Conservation (phyloP, 2,113 vertebrate genomes). For the Gobiocypris rarus region DNA sequence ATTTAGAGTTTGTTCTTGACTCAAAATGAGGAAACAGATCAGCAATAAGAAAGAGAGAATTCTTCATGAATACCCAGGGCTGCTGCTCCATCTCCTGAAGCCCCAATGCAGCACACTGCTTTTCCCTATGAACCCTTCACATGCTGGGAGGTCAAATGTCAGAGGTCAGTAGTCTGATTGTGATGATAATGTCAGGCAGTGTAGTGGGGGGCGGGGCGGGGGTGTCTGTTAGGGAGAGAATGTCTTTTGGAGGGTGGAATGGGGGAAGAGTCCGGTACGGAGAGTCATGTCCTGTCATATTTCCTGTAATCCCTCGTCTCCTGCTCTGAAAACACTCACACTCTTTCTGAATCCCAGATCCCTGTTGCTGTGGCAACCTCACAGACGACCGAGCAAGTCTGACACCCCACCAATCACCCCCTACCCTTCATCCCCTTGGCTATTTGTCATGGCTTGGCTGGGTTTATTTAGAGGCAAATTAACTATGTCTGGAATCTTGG, state of each 20-base stretch:
- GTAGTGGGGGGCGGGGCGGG: slow-evolving; percentile 50
- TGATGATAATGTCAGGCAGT: slow-evolving; percentile 82
- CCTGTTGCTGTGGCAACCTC: slow-evolving; percentile 73
- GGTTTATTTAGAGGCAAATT: slow-evolving; percentile 83
- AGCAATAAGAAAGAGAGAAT: slow-evolving; percentile 36
- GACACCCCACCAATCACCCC: slow-evolving; percentile 73
- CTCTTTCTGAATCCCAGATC: slow-evolving; percentile 68
- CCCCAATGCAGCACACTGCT: slow-evolving; percentile 60
- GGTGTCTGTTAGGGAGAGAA: slow-evolving; percentile 32
- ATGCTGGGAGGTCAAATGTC: slow-evolving; percentile 78
- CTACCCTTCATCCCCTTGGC: slow-evolving; percentile 69
- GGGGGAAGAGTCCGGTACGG: slow-evolving; percentile 60
- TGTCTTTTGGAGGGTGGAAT: slow-evolving; percentile 20
- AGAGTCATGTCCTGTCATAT: slow-evolving; percentile 80
- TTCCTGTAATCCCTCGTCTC: slow-evolving; percentile 81
- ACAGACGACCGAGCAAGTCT: slow-evolving; percentile 76
- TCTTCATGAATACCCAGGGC: slow-evolving; percentile 60
- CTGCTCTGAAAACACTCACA: slow-evolving; percentile 74
- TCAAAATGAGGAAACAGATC: slow-evolving; percentile 24
- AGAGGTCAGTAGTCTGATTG: slow-evolving; percentile 80
- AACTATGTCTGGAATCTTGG: slow-evolving; percentile 81
- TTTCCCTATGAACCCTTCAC: slow-evolving; percentile 55
- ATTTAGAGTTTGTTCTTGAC: background rate
- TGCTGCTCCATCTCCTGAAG: slow-evolving; percentile 57
- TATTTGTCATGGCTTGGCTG: slow-evolving; percentile 82